Percentiles rank a stretch among this genome's conserved stretches.
phyloP scores from a whole-genome alignment of 2,797 vertebrate species.

The Sitta carolinensis region DNA sequence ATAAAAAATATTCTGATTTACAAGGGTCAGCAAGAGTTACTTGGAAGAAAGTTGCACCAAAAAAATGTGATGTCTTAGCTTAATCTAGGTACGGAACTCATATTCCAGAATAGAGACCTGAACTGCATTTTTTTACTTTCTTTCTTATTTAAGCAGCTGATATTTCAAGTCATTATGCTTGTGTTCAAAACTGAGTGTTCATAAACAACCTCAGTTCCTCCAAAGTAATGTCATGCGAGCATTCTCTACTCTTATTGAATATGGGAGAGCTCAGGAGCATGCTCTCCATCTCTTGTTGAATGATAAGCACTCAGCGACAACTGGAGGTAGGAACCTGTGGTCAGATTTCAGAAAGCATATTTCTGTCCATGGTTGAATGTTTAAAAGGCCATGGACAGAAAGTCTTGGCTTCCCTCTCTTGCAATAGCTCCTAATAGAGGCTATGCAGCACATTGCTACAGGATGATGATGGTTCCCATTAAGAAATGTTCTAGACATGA shows the following conservation, averaged over 20 bases:
- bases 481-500: neutral
- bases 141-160: neutral
- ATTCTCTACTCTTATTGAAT: neutral
- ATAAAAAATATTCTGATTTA: neutral
- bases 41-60: neutral
- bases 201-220: neutral
- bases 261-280: neutral
- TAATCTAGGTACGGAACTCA: neutral
- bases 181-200: neutral
- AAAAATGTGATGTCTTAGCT: neutral
- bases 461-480: neutral
- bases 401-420: neutral
- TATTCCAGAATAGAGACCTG: neutral
- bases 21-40: neutral
- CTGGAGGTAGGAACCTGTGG: neutral
- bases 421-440: neutral
- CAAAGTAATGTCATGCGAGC: neutral
- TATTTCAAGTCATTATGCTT: neutral
- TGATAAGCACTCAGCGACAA: neutral
- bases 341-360: neutral
- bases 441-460: neutral
- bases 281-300: fast-evolving
- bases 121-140: neutral
- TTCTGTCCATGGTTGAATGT: neutral
- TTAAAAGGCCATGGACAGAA: neutral